Base-by-base conservation (phyloP, 2,113 vertebrate genomes). In the Megatriorchis doriae region DNA sequence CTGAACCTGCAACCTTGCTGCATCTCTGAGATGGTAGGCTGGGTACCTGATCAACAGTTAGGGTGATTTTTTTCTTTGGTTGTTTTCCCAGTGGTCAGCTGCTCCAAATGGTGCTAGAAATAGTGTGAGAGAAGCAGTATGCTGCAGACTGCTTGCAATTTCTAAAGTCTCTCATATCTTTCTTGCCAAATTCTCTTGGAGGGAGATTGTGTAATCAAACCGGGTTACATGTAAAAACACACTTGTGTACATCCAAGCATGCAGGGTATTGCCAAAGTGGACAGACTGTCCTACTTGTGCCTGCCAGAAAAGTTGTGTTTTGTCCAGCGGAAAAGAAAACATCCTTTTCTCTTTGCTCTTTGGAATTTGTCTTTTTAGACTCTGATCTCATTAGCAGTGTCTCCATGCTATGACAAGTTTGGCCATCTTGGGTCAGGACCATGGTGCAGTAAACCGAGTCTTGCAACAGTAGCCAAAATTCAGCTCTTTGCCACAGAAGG, bases 251-350 rank as follows among this genome's bases (percentile, higher is more conserved):
- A 14, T 97, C 95, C 98, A 96, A 96, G 96, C 95, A 21, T 91
- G 93, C 91, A 29, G 61, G 81, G 70, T 9, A 25, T 88, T 68
- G 94, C 97, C 97, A 93, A 93, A 98, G 88, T 95, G 98, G 97
- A 98, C 98, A 98, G 86, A 90, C 96, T 97, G 98, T 98, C 96
- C 95, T 93, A 70, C 93, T 91, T 26, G 62, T 82, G 90, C 78
- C 93, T 65, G 74, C 97, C 97, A 97, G 97, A 87, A 87, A 72
- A 96, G 56, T 94, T 81, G 66, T 94, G 98, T 96, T 97, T 85
- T 96, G 98, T 98, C 97, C 97, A 75, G 95, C 11, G 79, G 96
- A 96, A 97, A 97, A 92, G 97, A 97, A 98, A 97, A 97, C 97
- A 97, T 94, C 94, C 97, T 95, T 66, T 89, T 85, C 83, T 87